phyloP scores from a whole-genome alignment of 2,888 invertebrate genomes.

The Phalera bucephala region DNA sequence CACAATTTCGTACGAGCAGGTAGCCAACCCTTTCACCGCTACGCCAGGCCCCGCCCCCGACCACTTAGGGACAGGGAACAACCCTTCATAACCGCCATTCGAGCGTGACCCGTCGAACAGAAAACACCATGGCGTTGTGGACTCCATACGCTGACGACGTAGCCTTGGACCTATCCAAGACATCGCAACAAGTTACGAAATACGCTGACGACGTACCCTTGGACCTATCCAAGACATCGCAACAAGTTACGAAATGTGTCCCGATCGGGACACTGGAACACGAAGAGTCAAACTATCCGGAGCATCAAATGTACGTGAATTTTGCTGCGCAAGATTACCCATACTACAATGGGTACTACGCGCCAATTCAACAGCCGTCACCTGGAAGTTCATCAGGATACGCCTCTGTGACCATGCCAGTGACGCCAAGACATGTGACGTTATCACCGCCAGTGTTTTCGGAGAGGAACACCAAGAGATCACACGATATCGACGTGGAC shows the following conservation, averaged over 20 bases:
- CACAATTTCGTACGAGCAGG: conserved; percentile 26
- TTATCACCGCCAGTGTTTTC: conserved; percentile 44
- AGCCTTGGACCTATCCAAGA: conserved; percentile 52
- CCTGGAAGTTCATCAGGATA: conserved; percentile 40
- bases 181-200: background rate
- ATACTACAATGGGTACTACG: conserved; percentile 27
- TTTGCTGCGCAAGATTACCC: conserved; percentile 7
- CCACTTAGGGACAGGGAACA: conserved; percentile 31
- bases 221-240: too few species aligned
- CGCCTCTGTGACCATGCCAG: conserved; percentile 19
- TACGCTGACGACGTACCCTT: too few species aligned
- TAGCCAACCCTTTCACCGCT: conserved; percentile 15
- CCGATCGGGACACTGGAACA: too few species aligned
- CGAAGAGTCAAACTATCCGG: too few species aligned
- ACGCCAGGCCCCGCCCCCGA: conserved; percentile 26
- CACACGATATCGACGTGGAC: conserved; percentile 36
- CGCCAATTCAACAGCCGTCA: conserved; percentile 34
- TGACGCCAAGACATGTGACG: conserved; percentile 16
- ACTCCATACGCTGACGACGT: conserved; percentile 61
- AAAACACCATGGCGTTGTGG: conserved; percentile 59
- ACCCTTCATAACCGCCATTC: conserved; percentile 25
- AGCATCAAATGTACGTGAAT: too few species aligned
- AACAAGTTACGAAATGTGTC: too few species aligned
- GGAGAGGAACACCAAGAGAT: conserved; percentile 18
- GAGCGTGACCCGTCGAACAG: conserved; percentile 17